Evolutionary conservation across 1,140 invertebrate species (phyloP).

Genomic region (Caerostris extrusa): DNA sequence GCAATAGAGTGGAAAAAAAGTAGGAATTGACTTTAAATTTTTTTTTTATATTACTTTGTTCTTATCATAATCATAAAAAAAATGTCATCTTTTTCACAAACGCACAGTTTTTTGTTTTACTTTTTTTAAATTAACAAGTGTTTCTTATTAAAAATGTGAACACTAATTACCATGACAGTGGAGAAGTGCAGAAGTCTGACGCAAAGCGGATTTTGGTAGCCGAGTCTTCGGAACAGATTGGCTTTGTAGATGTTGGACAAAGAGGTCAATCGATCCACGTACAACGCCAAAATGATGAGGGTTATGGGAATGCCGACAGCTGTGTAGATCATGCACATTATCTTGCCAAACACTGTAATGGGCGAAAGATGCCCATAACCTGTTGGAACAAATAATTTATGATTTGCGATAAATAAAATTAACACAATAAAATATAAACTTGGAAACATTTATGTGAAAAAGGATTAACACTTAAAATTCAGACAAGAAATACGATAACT

Average conservation of each 20-base stretch:
- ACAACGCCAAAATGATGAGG: neutral
- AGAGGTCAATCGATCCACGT: neutral
- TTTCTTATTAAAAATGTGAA: neutral
- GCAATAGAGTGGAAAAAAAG: no score
- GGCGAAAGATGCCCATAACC: slow-evolving; percentile 71
- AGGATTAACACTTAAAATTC: no score
- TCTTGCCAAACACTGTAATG: neutral
- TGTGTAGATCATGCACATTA: slow-evolving; percentile 1
- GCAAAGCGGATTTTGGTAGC: neutral
- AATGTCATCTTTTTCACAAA: no score
- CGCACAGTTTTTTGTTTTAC: neutral
- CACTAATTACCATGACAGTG: slow-evolving; percentile 23
- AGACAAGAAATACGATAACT: no score
- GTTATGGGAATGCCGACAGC: slow-evolving; percentile 34
- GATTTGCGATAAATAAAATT: no score
- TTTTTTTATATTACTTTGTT: no score
- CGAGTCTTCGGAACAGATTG: neutral
- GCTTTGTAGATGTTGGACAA: slow-evolving; percentile 28
- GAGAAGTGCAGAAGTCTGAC: slow-evolving; percentile 27
- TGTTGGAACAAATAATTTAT: slow-evolving; percentile 3
- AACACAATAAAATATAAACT: no score
- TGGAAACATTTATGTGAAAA: no score
- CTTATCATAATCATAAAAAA: no score
- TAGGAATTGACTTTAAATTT: no score
- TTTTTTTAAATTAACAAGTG: neutral